phyloP scores from a whole-genome alignment of 64 coral and sea anemone species.

The Pocillopora damicornis region DNA sequence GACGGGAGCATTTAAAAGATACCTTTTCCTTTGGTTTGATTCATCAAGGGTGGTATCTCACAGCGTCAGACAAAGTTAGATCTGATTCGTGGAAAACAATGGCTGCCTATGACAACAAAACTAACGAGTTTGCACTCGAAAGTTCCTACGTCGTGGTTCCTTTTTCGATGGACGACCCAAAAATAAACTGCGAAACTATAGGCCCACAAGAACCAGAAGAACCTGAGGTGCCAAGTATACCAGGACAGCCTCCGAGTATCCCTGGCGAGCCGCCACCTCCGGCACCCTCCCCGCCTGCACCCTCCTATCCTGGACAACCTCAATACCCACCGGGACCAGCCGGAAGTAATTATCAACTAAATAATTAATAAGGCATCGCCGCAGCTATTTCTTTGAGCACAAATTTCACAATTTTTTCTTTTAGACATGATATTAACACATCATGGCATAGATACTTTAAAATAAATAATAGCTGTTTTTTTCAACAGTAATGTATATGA shows the following conservation, averaged over 20 bases:
- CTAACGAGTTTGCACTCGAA: slow-evolving; percentile 32
- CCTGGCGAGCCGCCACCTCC: not conserved
- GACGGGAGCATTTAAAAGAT: slow-evolving; percentile 33
- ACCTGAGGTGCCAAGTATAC: not conserved
- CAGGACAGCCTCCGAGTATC: not conserved
- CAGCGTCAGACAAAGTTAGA: slow-evolving; percentile 8
- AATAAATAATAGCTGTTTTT: no score
- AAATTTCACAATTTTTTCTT: no score
- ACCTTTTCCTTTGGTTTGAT: slow-evolving; percentile 58
- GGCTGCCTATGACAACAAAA: slow-evolving; percentile 29
- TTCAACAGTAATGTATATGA: no score
- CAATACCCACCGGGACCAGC: not conserved
- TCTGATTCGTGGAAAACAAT: not conserved
- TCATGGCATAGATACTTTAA: no score
- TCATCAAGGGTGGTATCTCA: slow-evolving; percentile 45
- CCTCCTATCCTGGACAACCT: not conserved
- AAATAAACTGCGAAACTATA: slow-evolving; percentile 20
- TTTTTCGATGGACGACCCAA: slow-evolving; percentile 28
- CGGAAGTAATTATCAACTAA: slow-evolving; percentile 1
- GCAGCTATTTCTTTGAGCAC: no score
- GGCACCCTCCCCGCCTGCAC: not conserved
- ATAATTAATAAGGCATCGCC: no score
- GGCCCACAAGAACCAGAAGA: slow-evolving; percentile 18
- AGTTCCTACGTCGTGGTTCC: slow-evolving; percentile 48
- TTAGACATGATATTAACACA: no score